Evolutionary conservation across 1,140 invertebrate species (phyloP).

Genomic region (Aphaenogaster rudis): DNA sequence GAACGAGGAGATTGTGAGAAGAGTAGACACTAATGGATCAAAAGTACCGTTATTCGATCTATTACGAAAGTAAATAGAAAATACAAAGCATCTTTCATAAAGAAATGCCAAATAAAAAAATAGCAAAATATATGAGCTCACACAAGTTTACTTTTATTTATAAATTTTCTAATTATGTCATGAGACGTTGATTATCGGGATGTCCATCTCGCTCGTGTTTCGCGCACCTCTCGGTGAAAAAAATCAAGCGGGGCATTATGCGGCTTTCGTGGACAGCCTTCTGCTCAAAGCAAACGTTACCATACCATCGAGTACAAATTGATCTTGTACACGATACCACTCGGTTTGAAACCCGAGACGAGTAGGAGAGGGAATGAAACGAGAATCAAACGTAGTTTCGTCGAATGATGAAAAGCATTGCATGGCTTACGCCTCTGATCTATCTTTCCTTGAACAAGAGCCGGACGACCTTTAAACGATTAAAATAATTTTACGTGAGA

Average conservation of each 20-base stretch:
- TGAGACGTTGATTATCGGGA: background rate
- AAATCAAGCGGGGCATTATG: conserved; percentile 52
- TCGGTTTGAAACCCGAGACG: conserved; percentile 7
- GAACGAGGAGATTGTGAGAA: background rate
- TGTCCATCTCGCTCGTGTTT: conserved; percentile 34
- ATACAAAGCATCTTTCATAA: background rate
- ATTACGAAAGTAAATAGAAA: background rate
- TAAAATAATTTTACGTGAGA: background rate
- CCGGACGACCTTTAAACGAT: background rate
- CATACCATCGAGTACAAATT: conserved; percentile 67
- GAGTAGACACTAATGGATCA: background rate
- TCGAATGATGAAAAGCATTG: background rate
- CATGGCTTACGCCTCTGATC: conserved; percentile 21
- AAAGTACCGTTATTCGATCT: background rate
- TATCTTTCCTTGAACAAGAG: background rate
- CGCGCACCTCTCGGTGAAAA: conserved; percentile 22
- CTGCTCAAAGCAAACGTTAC: conserved; percentile 73
- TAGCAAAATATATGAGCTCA: background rate
- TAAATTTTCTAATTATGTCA: background rate
- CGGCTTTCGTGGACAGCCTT: conserved; percentile 52
- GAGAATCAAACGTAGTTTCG: conserved; percentile 34
- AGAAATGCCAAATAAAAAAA: background rate
- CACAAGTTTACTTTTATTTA: background rate
- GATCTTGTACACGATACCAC: conserved; percentile 58
- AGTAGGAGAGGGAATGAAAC: conserved; percentile 29